Evolutionary conservation across 2,113 vertebrate species (phyloP), one percentile per base, ranked within the genome.

Genomic region (Hypomesus transpacificus): DNA sequence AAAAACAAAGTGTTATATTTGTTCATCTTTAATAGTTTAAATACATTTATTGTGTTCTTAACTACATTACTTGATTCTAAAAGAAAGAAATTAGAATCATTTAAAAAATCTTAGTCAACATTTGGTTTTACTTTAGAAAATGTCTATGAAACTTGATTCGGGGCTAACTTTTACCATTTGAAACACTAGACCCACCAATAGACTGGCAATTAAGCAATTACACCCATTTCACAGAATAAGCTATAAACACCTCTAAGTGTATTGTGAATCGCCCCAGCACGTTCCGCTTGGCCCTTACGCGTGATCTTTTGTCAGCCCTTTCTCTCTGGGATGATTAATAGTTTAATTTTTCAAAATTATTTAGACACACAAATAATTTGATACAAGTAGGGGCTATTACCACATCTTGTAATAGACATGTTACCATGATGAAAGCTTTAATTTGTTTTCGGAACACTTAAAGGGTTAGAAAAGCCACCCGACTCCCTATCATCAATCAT

Each of bases 381-480:
- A 91, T 91, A 82, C 81, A 90, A 88, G 80, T 77, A 90, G 83
- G 83, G 81, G 87, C 89, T 90, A 92, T 93, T 93, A 92, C 78
- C 86, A 87, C 89, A 90, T 92, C 88, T 88, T 84, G 83, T 90
- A 91, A 92, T 88, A 86, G 91, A 91, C 88, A 73, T 80, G 89
- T 90, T 87, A 87, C 83, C 72, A 84, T 90, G 91, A 93, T 93
- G 91, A 93, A 93, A 92, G 91, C 82, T 85, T 89, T 89, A 89
- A 91, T 91, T 93, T 92, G 91, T 92, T 92, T 91, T 91, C 71
- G 81, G 87, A 91, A 88, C 90, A 91, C 90, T 91, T 91, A 90
- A 75, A 66, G 85, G 91, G 89, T 91, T 88, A 89, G 84, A 87
- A 88, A 90, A 91, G 89, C 87, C 89, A 83, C 85, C 76, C 67